phyloP scores from a whole-genome alignment of 2,888 invertebrate genomes.

The Entomobrya proxima region DNA sequence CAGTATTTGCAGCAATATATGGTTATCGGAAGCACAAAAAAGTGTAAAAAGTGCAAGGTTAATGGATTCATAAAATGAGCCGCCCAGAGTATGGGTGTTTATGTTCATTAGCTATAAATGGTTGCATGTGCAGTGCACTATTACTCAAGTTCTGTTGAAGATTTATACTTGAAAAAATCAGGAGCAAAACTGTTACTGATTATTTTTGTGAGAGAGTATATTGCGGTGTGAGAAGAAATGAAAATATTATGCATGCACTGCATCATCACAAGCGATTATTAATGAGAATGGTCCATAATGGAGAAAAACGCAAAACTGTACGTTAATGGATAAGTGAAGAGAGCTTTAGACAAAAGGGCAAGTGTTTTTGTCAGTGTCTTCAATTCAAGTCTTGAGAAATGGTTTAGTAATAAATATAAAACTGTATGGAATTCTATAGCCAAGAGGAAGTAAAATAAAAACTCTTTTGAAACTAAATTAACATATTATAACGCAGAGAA shows the following conservation, averaged over 20 bases:
- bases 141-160: not conserved
- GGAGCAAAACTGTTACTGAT: not conserved
- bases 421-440: no score
- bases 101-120: constrained; percentile 11
- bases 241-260: not conserved
- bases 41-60: constrained; percentile 47
- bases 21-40: not conserved
- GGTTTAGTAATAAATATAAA: no score
- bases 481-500: no score
- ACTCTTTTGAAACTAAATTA: no score
- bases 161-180: not conserved
- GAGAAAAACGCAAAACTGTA: not conserved
- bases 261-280: not conserved
- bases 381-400: no score
- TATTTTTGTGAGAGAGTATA: not conserved
- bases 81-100: constrained; percentile 28
- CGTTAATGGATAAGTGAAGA: not conserved
- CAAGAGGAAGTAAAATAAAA: no score
- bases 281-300: not conserved
- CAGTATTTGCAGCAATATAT: not conserved
- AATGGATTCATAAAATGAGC: constrained; percentile 58
- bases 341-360: not conserved
- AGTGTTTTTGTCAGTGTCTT: not conserved
- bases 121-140: not conserved
- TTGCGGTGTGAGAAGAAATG: not conserved